A percentile compares a stretch with the other conserved stretches of the same genome.
Conservation (phyloP, 2,888 invertebrate genomes). For the Rhorus exstirpatorius region DNA sequence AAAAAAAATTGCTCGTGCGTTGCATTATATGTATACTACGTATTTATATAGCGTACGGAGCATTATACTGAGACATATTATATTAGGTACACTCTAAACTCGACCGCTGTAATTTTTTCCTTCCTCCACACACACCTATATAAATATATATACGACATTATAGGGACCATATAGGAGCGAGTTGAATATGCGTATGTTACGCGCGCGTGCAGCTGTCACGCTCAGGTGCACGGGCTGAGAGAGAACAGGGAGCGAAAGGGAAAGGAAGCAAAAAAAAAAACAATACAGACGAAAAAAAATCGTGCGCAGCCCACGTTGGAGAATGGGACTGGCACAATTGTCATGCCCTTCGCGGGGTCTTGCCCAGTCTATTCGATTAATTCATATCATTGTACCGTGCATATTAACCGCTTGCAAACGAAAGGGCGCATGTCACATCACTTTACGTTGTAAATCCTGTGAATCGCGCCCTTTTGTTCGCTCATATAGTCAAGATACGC, state of each 20-base stretch:
- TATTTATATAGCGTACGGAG: conserved; percentile 13
- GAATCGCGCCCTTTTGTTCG: too few species aligned
- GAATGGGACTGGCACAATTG: conserved; percentile 41
- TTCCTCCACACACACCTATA: conserved; percentile 4
- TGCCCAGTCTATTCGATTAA: conserved; percentile 18
- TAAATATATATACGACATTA: background rate
- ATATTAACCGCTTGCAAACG: too few species aligned
- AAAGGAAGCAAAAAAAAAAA: conserved; percentile 57
- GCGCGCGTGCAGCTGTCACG: conserved; percentile 72
- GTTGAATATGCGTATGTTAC: conserved; percentile 63
- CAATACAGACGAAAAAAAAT: conserved; percentile 34
- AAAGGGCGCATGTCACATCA: too few species aligned
- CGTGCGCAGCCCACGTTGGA: conserved; percentile 24
- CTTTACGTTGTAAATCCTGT: too few species aligned
- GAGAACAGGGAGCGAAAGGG: conserved; percentile 52
- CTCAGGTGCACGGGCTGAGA: conserved; percentile 68
- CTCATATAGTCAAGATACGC: too few species aligned
- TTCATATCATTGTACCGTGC: background rate
- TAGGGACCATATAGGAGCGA: conserved; percentile 44
- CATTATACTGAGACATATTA: conserved; percentile 14
- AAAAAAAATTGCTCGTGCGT: background rate
- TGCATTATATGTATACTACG: background rate
- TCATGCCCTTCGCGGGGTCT: conserved; percentile 37
- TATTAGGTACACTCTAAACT: conserved; percentile 33
- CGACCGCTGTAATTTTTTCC: conserved; percentile 40